Conservation (phyloP, 2,888 invertebrate genomes). For the Coremacera marginata region DNA sequence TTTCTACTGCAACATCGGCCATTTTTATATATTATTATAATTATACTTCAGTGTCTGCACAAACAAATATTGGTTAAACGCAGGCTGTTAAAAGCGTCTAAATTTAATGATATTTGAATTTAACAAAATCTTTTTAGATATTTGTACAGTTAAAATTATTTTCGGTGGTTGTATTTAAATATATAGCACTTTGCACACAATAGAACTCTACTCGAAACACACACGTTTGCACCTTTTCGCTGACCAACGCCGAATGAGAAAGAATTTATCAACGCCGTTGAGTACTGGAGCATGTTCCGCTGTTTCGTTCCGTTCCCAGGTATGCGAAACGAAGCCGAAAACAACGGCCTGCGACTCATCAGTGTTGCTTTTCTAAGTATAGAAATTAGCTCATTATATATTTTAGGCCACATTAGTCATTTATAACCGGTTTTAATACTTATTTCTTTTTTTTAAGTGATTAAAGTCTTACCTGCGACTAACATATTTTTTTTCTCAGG, state of each 20-base stretch:
- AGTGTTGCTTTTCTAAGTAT: not conserved
- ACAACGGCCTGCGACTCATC: not conserved
- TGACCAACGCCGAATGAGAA: conserved; percentile 68
- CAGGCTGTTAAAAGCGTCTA: not conserved
- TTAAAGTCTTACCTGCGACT: no score
- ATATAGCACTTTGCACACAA: conserved; percentile 47
- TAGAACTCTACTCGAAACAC: conserved; percentile 36
- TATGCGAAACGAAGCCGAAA: conserved; percentile 6
- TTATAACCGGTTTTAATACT: no score
- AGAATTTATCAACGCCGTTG: conserved; percentile 54
- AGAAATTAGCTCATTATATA: no score
- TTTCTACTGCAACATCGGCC: conserved; percentile 70
- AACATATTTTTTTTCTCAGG: no score
- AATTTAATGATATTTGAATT: not conserved
- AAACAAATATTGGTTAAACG: conserved; percentile 10
- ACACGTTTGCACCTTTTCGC: conserved; percentile 61
- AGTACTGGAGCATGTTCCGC: conserved; percentile 2
- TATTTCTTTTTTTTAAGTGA: no score
- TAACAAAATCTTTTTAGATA: not conserved
- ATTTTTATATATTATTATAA: conserved; percentile 58
- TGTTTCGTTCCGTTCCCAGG: conserved; percentile 3
- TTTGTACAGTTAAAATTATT: conserved; percentile 21
- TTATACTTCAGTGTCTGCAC: conserved; percentile 20
- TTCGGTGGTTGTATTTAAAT: conserved; percentile 20
- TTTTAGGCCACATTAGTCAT: no score